Base-by-base conservation (phyloP, 2,797 vertebrate species). In the Eleutherodactylus coqui region DNA sequence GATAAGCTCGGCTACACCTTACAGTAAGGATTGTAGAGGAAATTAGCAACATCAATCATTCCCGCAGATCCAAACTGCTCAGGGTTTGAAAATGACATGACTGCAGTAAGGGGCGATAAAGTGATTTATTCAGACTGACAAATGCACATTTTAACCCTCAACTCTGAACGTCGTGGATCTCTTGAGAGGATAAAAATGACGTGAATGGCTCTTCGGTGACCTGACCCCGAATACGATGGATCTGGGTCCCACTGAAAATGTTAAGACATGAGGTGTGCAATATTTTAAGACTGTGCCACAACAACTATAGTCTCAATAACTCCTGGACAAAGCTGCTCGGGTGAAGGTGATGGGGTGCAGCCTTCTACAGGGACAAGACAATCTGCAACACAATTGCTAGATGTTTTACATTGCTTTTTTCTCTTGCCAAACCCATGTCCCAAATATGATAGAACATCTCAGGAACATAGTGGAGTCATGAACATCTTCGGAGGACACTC, bases 121-220 rank as follows among this genome's bases (percentile, higher is more conserved):
- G 81, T 83, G 82, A 76, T 84, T 84, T 62, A 76, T 84, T 84
- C 53, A 64, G 45, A 76, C 32, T 76, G 82, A 77, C 27, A 47
- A 36, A 64, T 27, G n/a, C 38, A 36, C 80, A 58, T 58, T 82
- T 41, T 38, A 73, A 82, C 80, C 80, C 67, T 72, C 80, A 82
- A 73, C 80, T 83, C 49, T 29, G 69, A 70, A 19, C 49, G 6
- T 19, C 19, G 36, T 29, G 36, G 49, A 73, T 38, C 80, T 82
- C 80, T 53, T 24, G 80, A 43, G 80, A 82, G 34, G 19, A 24
- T 24, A 47, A 32, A 29, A 75, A 83, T 75, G 73, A 64, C 58
- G 72, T 45, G 51, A 73, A 41, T 53, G 45, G 45, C 47, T 82
- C 45, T 82, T 82, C 6, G 19, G 32, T 34, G 49, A 73, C n/a